A percentile compares a stretch with the other conserved stretches of the same genome.
Evolutionary conservation across 2,888 invertebrate genomes (phyloP).

Genomic region (Lomographa bimaculata): DNA sequence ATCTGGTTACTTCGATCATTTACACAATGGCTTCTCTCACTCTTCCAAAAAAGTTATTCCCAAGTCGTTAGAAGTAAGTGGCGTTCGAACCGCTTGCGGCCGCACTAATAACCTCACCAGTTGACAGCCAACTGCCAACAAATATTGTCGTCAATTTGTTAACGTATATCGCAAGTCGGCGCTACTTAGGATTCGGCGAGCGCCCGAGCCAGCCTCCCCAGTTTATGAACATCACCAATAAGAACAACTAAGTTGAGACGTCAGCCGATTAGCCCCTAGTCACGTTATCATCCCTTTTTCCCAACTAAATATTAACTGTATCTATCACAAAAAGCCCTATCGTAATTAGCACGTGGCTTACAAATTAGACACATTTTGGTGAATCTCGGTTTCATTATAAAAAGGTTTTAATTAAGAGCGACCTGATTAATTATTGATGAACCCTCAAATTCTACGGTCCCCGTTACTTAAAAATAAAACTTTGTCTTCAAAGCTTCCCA

Average conservation of each 20-base stretch:
- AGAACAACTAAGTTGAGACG: slow-evolving; percentile 78
- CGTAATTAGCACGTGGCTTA: too few relatives aligned
- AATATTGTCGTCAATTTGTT: slow-evolving; percentile 80
- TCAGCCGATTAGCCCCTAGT: slow-evolving; percentile 71
- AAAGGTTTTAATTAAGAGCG: slow-evolving; percentile 31
- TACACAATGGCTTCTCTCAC: slow-evolving; percentile 14
- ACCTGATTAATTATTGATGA: slow-evolving; percentile 38
- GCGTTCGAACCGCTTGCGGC: slow-evolving; percentile 40
- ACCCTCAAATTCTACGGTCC: slow-evolving; percentile 22
- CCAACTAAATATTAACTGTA: slow-evolving; percentile 54
- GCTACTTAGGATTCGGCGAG: slow-evolving; percentile 71
- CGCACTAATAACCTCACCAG: slow-evolving; percentile 62
- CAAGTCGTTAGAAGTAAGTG: slow-evolving; percentile 30
- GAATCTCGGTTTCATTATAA: not conserved
- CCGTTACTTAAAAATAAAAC: slow-evolving; percentile 28
- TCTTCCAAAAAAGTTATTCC: slow-evolving; percentile 27
- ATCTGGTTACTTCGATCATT: slow-evolving; percentile 19
- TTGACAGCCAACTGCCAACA: slow-evolving; percentile 70
- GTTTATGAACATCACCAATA: slow-evolving; percentile 75
- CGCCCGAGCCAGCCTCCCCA: slow-evolving; percentile 55
- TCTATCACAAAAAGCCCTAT: too few relatives aligned
- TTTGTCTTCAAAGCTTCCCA: slow-evolving; percentile 26
- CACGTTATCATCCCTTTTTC: slow-evolving; percentile 64
- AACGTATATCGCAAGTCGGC: slow-evolving; percentile 52
- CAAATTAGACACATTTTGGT: too few relatives aligned